phyloP scores from a whole-genome alignment of 1,140 invertebrate genomes.

The Drosophila pruinosa region DNA sequence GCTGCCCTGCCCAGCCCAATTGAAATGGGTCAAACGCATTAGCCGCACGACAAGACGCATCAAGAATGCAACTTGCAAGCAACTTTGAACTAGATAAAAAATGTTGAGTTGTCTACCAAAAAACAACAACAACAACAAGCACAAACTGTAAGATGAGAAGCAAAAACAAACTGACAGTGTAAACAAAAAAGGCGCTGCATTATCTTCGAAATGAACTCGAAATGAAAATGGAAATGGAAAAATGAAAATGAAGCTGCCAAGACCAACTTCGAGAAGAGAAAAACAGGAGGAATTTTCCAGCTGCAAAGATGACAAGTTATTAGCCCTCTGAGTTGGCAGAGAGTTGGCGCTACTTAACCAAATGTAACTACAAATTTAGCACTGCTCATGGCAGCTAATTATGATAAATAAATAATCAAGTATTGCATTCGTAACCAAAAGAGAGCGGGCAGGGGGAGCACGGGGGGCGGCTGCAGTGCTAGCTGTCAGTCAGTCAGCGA shows the following conservation, averaged over 20 bases:
- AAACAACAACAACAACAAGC: too few relatives aligned
- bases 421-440: constrained; percentile 4
- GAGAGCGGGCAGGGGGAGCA: not conserved
- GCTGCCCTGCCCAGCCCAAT: constrained; percentile 55
- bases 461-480: not conserved
- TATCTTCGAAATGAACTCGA: constrained; percentile 56
- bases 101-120: not conserved
- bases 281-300: constrained; percentile 8
- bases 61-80: constrained; percentile 72
- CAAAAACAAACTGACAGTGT: constrained; percentile 41
- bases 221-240: constrained; percentile 62
- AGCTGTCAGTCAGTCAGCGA: constrained; percentile 21
- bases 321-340: constrained; percentile 41
- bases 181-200: constrained; percentile 75
- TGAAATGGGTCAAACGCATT: constrained; percentile 72
- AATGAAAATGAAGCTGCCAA: constrained; percentile 27
- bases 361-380: constrained; percentile 38
- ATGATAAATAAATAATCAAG: constrained; percentile 50
- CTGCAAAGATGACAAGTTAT: constrained; percentile 69
- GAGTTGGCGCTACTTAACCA: constrained; percentile 26
- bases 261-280: constrained; percentile 60
- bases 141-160: constrained; percentile 18
- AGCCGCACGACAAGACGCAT: constrained; percentile 59
- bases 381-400: constrained; percentile 33
- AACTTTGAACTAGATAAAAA: constrained; percentile 51